Percentiles rank a stretch among this genome's conserved stretches.
phyloP scores from a whole-genome alignment of 2,797 vertebrate species.

The Alca torda region DNA sequence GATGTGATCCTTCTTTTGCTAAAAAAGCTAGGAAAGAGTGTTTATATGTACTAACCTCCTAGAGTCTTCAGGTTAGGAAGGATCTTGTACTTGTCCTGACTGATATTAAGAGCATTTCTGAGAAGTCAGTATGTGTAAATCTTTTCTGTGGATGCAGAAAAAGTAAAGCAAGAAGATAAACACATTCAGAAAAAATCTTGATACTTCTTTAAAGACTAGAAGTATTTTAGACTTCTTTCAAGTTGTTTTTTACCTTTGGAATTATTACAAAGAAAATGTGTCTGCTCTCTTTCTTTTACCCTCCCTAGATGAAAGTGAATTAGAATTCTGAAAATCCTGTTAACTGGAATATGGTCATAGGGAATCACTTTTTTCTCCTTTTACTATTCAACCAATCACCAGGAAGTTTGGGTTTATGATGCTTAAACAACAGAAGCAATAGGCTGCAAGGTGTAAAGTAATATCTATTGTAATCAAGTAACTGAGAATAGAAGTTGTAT shows the following conservation, averaged over 20 bases:
- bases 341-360: background rate
- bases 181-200: background rate
- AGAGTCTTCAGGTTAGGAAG: background rate
- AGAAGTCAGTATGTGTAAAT: background rate
- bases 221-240: background rate
- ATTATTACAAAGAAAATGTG: background rate
- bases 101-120: background rate
- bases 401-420: background rate
- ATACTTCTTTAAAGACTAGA: background rate
- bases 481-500: background rate
- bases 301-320: background rate
- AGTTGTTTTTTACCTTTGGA: background rate
- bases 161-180: background rate
- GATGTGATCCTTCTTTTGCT: background rate
- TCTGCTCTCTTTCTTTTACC: background rate
- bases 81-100: background rate
- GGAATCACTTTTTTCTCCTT: background rate
- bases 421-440: background rate
- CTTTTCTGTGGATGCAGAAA: background rate
- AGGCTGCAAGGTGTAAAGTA: background rate
- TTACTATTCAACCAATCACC: background rate
- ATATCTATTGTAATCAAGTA: background rate
- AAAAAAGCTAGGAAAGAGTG: background rate
- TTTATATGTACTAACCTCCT: background rate
- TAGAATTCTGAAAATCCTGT: background rate